These are phyloP conservation scores for Phymorhynchus buccinoides DNA, from an alignment of 1,140 invertebrate genomes.

Conservation along the genomic window DNA sequence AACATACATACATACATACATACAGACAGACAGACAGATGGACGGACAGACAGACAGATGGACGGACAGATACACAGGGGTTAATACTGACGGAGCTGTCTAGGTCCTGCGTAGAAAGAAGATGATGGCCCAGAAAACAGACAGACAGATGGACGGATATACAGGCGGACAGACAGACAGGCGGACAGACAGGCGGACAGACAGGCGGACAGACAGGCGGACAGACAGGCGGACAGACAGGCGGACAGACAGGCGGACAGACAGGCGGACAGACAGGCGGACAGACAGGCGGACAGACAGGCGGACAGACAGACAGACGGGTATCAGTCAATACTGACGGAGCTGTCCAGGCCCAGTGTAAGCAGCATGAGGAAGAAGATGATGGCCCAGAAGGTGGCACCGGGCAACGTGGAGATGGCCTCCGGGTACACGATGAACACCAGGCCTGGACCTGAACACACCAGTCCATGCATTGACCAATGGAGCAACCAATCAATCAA, in stretches of 20 bases:
- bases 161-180: neutral
- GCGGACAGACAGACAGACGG: neutral
- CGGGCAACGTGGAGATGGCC: slow-evolving; percentile 93
- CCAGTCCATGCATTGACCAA: no score
- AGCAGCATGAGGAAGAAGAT: slow-evolving; percentile 99
- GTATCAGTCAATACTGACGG: slow-evolving; percentile 81
- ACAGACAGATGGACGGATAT: neutral
- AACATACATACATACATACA: no score
- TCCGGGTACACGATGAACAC: slow-evolving; percentile 98
- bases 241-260: neutral
- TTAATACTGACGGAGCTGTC: no score
- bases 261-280: neutral
- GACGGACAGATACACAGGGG: no score
- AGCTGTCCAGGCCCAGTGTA: slow-evolving; percentile 90
- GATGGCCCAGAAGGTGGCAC: slow-evolving; percentile 95
- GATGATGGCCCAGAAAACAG: neutral
- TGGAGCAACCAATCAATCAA: no score
- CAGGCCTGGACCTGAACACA: slow-evolving; percentile 92
- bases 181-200: neutral
- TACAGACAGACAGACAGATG: no score
- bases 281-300: neutral
- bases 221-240: neutral
- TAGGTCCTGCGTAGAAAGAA: no score
- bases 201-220: neutral
- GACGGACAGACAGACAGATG: no score